phyloP scores from a whole-genome alignment of 2,113 vertebrate species.

The Archilochus colubris region DNA sequence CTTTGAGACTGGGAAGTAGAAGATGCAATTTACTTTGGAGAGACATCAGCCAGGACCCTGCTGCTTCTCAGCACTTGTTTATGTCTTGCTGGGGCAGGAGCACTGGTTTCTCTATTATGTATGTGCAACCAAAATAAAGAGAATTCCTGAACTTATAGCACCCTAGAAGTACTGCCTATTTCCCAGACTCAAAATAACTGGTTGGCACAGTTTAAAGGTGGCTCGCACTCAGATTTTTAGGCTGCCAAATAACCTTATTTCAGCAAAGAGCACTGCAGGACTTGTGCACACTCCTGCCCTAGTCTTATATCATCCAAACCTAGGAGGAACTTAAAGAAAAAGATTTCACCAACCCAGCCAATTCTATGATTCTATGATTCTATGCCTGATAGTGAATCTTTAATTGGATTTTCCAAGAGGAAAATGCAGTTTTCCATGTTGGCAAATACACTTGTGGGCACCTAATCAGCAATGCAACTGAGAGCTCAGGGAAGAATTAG shows the following conservation, averaged over 20 bases:
- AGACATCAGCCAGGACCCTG: neutral
- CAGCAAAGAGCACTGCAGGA: neutral
- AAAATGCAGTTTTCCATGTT: neutral
- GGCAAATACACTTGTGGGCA: neutral
- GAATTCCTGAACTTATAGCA: neutral
- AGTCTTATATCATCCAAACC: neutral
- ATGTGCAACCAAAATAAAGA: constrained; percentile 11
- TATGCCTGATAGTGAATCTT: neutral
- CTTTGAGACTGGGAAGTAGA: neutral
- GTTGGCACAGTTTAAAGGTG: neutral
- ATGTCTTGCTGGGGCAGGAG: neutral
- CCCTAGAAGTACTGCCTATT: neutral
- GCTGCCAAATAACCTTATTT: neutral
- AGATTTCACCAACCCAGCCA: neutral
- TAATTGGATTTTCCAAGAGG: neutral
- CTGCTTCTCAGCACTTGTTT: neutral
- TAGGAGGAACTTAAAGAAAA: neutral
- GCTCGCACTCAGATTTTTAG: neutral
- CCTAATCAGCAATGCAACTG: neutral
- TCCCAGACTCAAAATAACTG: neutral
- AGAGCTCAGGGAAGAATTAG: neutral
- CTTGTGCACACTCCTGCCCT: neutral
- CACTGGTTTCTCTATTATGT: neutral
- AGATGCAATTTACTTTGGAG: neutral
- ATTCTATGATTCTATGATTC: too few species aligned